These are phyloP conservation scores for Aegotheles bennettii DNA, from an alignment of 2,113 vertebrate genomes.

Conservation along the genomic window DNA sequence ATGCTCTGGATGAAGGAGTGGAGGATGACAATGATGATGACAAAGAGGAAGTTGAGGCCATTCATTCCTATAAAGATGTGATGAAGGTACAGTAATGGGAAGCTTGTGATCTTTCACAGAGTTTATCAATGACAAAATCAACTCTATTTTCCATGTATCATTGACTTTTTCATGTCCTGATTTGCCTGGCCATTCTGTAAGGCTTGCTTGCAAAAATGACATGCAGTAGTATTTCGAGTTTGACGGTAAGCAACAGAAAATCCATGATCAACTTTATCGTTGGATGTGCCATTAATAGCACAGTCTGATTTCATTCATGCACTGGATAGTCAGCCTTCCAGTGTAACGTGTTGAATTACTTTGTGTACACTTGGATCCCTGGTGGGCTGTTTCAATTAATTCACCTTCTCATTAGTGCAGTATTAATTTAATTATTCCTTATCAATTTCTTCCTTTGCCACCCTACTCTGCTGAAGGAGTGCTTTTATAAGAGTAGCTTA, in stretches of 20 bases:
- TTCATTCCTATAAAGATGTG: slow-evolving; percentile 85
- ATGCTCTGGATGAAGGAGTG: slow-evolving; percentile 89
- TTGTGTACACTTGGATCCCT: not conserved
- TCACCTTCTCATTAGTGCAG: not conserved
- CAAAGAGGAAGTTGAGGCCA: slow-evolving; percentile 57
- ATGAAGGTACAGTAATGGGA: slow-evolving; percentile 80
- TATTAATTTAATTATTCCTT: slow-evolving; percentile 17
- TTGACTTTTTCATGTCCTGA: not conserved
- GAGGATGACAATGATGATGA: slow-evolving; percentile 74
- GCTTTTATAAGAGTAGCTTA: not conserved
- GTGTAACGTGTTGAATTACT: not conserved
- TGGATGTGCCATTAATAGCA: not conserved
- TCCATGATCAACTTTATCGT: not conserved
- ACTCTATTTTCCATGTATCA: not conserved
- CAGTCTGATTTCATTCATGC: not conserved
- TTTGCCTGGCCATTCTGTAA: not conserved
- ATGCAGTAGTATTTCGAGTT: not conserved
- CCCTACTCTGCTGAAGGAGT: not conserved
- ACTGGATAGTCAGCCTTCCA: not conserved
- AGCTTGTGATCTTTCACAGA: not conserved
- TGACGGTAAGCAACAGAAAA: not conserved
- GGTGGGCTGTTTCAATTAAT: not conserved
- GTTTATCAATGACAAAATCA: not conserved
- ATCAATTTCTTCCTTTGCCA: not conserved
- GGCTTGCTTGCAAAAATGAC: not conserved